Evolutionary conservation across 2,888 invertebrate species (phyloP).

Genomic region (Caradrina clavipalpis): DNA sequence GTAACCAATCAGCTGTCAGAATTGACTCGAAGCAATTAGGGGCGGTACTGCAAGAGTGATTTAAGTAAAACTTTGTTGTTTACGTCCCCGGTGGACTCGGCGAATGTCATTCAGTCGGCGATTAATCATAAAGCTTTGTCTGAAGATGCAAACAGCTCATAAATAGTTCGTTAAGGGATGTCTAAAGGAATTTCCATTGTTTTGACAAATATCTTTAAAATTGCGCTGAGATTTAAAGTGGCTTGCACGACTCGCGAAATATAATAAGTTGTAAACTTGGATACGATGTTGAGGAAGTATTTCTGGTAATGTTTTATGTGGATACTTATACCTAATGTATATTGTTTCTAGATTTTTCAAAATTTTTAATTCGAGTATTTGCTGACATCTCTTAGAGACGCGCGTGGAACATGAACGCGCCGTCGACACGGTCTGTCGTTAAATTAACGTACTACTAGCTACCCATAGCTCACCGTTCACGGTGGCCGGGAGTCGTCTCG

Average conservation of each 20-base stretch:
- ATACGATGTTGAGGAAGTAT: background rate
- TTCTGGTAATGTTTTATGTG: background rate
- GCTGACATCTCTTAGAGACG: no score
- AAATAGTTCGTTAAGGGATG: constrained; percentile 73
- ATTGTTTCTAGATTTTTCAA: no score
- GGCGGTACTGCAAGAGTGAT: constrained; percentile 76
- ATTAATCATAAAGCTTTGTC: constrained; percentile 82
- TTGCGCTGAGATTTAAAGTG: background rate
- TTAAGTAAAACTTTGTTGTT: constrained; percentile 82
- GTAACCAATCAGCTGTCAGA: constrained; percentile 79
- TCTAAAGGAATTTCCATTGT: constrained; percentile 48
- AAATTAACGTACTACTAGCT: no score
- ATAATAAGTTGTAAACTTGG: background rate
- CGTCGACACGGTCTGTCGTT: no score
- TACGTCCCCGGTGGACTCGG: constrained; percentile 70
- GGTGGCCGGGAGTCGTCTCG: no score
- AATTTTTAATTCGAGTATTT: no score
- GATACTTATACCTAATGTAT: no score
- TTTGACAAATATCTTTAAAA: constrained; percentile 20
- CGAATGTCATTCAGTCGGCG: constrained; percentile 74
- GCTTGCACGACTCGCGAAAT: background rate
- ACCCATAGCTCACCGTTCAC: no score
- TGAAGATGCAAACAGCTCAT: constrained; percentile 76
- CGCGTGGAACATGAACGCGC: no score
- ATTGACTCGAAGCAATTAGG: constrained; percentile 80